Conservation (phyloP, 2,797 vertebrate species). For the Cyclura pinguis region DNA sequence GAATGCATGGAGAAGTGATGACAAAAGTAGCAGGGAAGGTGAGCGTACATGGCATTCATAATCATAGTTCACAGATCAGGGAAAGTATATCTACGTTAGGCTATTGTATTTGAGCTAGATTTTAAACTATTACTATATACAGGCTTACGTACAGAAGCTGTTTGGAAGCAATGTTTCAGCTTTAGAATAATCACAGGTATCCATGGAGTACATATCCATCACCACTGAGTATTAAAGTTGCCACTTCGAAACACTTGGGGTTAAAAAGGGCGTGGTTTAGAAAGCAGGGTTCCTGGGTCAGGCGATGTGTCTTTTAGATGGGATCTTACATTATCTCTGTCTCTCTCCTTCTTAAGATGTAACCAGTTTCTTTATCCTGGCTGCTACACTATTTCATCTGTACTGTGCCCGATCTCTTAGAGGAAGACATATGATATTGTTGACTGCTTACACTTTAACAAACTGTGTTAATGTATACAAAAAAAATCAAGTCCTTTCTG, state of each 20-base stretch:
- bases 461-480: not conserved
- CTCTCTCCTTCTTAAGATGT: not conserved
- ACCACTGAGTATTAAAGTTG: not conserved
- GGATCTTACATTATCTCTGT: not conserved
- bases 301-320: not conserved
- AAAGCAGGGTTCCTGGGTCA: not conserved
- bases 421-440: conserved; percentile 17
- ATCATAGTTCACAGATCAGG: not conserved
- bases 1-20: not conserved
- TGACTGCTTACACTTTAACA: conserved; percentile 37
- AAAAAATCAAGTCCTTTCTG: conserved; percentile 5
- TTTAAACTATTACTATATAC: not conserved
- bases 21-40: not conserved
- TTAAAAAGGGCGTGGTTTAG: not conserved
- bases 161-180: not conserved
- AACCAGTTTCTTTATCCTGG: not conserved
- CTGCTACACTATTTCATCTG: not conserved
- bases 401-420: not conserved
- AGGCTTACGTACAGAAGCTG: not conserved
- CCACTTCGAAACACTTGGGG: not conserved
- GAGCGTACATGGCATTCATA: not conserved
- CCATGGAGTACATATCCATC: not conserved
- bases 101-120: not conserved
- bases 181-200: not conserved
- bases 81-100: not conserved